These are phyloP conservation scores for Acomys russatus DNA, from an alignment of 2,797 vertebrate species.

Conservation along the genomic window DNA sequence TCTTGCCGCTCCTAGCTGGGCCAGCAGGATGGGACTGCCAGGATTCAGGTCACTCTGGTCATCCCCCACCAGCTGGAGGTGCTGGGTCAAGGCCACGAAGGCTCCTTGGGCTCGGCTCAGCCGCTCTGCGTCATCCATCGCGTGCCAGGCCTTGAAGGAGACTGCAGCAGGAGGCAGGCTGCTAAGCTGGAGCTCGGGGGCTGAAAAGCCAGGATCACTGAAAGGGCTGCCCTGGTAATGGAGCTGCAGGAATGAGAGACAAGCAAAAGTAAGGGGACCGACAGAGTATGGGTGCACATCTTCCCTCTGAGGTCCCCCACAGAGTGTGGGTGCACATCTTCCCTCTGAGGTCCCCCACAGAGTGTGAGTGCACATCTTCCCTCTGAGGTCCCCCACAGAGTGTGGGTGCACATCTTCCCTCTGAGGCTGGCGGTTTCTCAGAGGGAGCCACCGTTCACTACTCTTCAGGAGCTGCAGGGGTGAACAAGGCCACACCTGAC, in stretches of 20 bases:
- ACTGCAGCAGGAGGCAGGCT: constrained; percentile 77
- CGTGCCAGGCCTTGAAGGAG: constrained; percentile 81
- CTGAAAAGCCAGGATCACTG: constrained; percentile 82
- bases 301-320: neutral
- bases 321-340: neutral
- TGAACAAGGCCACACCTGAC: neutral
- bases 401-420: neutral
- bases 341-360: too few relatives aligned
- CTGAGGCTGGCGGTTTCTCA: neutral
- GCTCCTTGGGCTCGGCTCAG: constrained; percentile 75
- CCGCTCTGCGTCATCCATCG: constrained; percentile 75
- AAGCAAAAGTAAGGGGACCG: neutral
- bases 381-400: too few relatives aligned
- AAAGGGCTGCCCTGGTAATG: constrained; percentile 85
- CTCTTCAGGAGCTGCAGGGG: neutral
- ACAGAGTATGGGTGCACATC: neutral
- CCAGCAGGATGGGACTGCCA: constrained; percentile 71
- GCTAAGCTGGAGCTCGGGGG: constrained; percentile 74
- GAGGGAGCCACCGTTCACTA: neutral
- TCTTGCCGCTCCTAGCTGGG: constrained; percentile 75
- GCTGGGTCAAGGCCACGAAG: constrained; percentile 83
- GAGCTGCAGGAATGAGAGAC: constrained; percentile 75
- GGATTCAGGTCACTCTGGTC: constrained; percentile 84
- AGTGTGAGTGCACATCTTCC: neutral
- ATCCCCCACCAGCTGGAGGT: constrained; percentile 84